Evolutionary conservation across 2,888 invertebrate genomes (phyloP).

Genomic region (Lamproptera curius): DNA sequence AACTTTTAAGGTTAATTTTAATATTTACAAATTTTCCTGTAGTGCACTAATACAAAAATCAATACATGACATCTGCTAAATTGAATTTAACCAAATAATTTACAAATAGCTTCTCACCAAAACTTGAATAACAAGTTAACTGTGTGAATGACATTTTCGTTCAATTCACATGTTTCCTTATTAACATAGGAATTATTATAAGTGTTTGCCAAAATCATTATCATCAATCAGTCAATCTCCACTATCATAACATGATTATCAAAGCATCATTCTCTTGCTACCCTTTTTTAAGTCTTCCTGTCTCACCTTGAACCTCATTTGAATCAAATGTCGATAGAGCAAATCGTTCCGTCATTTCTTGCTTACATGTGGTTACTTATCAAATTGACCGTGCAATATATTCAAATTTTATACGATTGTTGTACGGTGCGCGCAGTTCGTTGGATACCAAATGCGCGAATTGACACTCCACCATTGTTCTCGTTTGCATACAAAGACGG

Average conservation of each 20-base stretch:
- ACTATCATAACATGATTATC: slow-evolving; percentile 16
- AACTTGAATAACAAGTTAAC: too few relatives aligned
- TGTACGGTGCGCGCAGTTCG: slow-evolving; percentile 31
- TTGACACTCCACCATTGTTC: slow-evolving; percentile 34
- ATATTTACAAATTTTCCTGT: too few relatives aligned
- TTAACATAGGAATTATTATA: slow-evolving; percentile 14
- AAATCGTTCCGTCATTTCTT: slow-evolving; percentile 29
- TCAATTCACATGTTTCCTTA: slow-evolving; percentile 20
- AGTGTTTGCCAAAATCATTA: slow-evolving; percentile 25
- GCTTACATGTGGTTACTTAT: slow-evolving; percentile 48
- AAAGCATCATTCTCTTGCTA: slow-evolving; percentile 2
- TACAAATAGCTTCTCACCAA: too few relatives aligned
- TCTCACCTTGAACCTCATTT: slow-evolving; percentile 37
- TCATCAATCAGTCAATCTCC: slow-evolving; percentile 26
- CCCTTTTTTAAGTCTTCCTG: neutral
- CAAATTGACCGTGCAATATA: slow-evolving; percentile 68
- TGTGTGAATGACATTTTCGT: slow-evolving; percentile 20
- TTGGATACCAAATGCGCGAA: slow-evolving; percentile 38
- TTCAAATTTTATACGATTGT: slow-evolving; percentile 40
- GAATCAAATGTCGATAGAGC: slow-evolving; percentile 55
- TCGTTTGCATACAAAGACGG: slow-evolving; percentile 36
- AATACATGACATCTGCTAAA: too few relatives aligned
- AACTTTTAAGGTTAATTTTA: too few relatives aligned
- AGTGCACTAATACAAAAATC: too few relatives aligned
- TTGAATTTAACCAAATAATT: too few relatives aligned